phyloP scores from a whole-genome alignment of 23 tunicate species.

The Halocynthia aurantium region DNA sequence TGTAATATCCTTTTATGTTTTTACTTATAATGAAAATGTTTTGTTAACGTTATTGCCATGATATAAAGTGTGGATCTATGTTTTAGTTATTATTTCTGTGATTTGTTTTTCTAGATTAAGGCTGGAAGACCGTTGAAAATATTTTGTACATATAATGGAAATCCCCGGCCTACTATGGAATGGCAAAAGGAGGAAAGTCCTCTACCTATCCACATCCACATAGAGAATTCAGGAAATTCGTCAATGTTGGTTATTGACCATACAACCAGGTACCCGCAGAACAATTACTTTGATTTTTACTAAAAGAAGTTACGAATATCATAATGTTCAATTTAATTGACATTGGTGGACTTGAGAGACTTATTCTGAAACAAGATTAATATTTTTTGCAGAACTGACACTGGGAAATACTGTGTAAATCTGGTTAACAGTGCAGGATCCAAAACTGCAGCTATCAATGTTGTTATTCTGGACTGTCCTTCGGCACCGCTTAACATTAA shows the following conservation, averaged over 20 bases:
- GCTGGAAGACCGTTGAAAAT: slow-evolving; percentile 78
- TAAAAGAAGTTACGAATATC: too few species aligned
- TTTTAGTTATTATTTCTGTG: not conserved
- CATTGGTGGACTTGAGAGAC: too few species aligned
- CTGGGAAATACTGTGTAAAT: slow-evolving; percentile 56
- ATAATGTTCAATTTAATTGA: too few species aligned
- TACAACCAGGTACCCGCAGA: slow-evolving; percentile 36
- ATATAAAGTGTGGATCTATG: not conserved
- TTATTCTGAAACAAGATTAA: not conserved
- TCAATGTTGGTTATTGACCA: slow-evolving; percentile 50
- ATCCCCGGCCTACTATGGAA: slow-evolving; percentile 59
- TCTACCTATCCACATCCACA: slow-evolving; percentile 30
- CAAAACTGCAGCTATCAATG: slow-evolving; percentile 37
- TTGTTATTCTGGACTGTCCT: slow-evolving; percentile 73
- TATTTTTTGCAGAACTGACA: slow-evolving; percentile 38
- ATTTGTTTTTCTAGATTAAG: slow-evolving; percentile 35
- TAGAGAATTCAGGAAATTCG: slow-evolving; percentile 41
- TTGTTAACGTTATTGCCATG: too few species aligned
- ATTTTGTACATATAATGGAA: slow-evolving; percentile 44
- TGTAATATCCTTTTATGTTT: not conserved
- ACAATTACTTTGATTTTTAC: not conserved
- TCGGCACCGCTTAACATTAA: slow-evolving; percentile 40
- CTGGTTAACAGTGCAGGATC: slow-evolving; percentile 71
- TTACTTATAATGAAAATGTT: not conserved
- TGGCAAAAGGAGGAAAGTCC: slow-evolving; percentile 57